Evolutionary conservation across 2,113 vertebrate species (phyloP).

Genomic region (Syrmaticus mikado): DNA sequence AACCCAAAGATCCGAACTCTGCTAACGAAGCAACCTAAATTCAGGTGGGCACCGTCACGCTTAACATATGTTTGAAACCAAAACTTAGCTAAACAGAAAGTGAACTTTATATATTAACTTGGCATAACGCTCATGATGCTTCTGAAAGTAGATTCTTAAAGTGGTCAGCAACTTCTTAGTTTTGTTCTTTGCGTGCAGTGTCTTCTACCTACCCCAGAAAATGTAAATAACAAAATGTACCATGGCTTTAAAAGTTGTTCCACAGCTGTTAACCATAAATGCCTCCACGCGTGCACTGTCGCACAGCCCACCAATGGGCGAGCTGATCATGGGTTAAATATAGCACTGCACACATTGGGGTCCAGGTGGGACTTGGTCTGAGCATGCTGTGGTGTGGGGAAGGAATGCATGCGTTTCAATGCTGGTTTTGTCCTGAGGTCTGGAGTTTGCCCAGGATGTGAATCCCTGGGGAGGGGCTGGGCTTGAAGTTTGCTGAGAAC

Average conservation of each 20-base stretch:
- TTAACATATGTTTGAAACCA: neutral
- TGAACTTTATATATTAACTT: neutral
- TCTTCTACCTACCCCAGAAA: neutral
- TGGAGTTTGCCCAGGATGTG: slow-evolving; percentile 60
- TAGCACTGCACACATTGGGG: neutral
- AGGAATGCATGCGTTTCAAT: slow-evolving; percentile 66
- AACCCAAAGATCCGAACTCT: neutral
- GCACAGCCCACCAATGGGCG: neutral
- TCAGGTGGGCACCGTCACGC: neutral
- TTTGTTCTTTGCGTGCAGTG: neutral
- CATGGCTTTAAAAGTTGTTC: neutral
- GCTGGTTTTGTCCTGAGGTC: slow-evolving; percentile 71
- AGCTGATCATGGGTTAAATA: slow-evolving; percentile 16
- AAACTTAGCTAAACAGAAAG: neutral
- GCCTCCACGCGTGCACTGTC: neutral
- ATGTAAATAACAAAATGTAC: neutral
- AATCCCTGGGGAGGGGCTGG: slow-evolving; percentile 31
- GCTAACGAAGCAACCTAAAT: neutral
- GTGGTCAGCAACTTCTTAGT: neutral
- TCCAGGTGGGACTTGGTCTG: neutral
- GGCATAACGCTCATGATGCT: neutral
- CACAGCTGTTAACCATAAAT: neutral
- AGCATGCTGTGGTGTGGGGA: slow-evolving; percentile 52
- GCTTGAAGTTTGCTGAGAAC: slow-evolving; percentile 15
- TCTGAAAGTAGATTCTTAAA: neutral